Percentiles rank a stretch among this genome's conserved stretches.
These are phyloP conservation scores for Aphelenchoides besseyi DNA, from an alignment of 1,140 invertebrate species.

Conservation along the genomic window DNA sequence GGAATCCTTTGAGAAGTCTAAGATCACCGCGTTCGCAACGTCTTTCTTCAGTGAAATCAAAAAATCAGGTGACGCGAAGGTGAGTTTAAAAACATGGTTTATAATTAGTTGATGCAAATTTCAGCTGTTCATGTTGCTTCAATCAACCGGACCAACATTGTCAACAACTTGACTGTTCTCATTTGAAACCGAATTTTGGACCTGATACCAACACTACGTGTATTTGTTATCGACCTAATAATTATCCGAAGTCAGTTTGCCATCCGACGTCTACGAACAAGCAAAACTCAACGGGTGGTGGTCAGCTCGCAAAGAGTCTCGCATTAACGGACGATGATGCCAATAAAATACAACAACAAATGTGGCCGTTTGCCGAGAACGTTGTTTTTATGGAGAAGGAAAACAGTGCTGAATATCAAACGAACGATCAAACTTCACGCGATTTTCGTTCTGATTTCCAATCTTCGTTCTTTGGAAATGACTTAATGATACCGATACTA, in stretches of 20 bases:
- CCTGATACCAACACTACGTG: conserved; percentile 41
- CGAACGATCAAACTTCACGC: too few species aligned
- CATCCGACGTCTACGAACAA: neutral
- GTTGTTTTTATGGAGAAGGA: neutral
- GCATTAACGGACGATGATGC: neutral
- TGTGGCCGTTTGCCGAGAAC: neutral
- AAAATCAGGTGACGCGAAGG: conserved; percentile 24
- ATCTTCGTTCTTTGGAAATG: neutral
- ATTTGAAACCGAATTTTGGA: conserved; percentile 45
- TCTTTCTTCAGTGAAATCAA: neutral
- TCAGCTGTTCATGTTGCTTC: conserved; percentile 48
- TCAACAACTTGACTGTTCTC: conserved; percentile 39
- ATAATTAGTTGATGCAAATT: conserved; percentile 31
- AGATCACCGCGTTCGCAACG: neutral
- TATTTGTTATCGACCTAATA: conserved; percentile 36
- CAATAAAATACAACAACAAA: neutral
- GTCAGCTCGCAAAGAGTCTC: neutral
- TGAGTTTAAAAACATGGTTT: neutral
- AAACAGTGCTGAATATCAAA: too few species aligned
- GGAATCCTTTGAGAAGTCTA: neutral
- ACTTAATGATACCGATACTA: conserved; percentile 10
- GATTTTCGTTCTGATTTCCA: too few species aligned
- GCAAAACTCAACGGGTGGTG: neutral
- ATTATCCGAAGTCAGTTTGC: conserved; percentile 31
- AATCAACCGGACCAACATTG: conserved; percentile 48